Conservation (phyloP, 1,140 invertebrate genomes). For the Bombus haemorrhoidalis region DNA sequence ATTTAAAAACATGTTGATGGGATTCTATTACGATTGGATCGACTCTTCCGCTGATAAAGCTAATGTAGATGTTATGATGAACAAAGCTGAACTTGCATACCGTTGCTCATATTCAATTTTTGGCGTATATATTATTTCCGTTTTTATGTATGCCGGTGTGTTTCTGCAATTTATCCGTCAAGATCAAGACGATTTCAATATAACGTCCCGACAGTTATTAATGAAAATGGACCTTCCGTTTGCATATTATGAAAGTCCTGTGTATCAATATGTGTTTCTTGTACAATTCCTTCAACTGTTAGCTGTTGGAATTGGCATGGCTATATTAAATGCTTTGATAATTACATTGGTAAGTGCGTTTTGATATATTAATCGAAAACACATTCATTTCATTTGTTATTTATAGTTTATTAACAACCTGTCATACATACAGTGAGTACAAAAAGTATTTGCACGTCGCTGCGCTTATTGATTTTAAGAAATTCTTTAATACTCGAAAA, state of each 20-base stretch:
- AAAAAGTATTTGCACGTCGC: too few relatives aligned
- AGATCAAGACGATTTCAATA: too few relatives aligned
- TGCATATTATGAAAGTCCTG: conserved; percentile 14
- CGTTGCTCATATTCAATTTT: conserved; percentile 43
- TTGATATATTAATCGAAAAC: background rate
- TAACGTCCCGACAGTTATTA: conserved; percentile 26
- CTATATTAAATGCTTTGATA: conserved; percentile 34
- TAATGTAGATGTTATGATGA: conserved; percentile 20
- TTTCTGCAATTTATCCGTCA: conserved; percentile 8
- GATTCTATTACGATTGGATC: conserved; percentile 51
- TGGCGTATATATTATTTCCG: conserved; percentile 23
- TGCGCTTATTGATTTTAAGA: too few relatives aligned
- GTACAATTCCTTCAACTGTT: conserved; percentile 44
- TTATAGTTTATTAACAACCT: background rate
- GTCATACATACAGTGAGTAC: too few relatives aligned
- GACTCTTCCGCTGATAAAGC: conserved; percentile 7
- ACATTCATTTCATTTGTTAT: background rate
- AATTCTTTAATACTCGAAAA: too few relatives aligned
- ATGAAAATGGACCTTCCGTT: conserved; percentile 59
- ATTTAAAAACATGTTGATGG: conserved; percentile 32
- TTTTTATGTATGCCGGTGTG: conserved; percentile 36
- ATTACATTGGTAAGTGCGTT: conserved; percentile 46
- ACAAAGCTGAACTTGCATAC: conserved; percentile 32
- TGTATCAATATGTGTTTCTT: conserved; percentile 24
- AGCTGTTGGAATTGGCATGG: conserved; percentile 1